Evolutionary conservation across 2,113 vertebrate species (phyloP), one percentile per base, ranked within the genome.

Genomic region (Furnarius figulus): DNA sequence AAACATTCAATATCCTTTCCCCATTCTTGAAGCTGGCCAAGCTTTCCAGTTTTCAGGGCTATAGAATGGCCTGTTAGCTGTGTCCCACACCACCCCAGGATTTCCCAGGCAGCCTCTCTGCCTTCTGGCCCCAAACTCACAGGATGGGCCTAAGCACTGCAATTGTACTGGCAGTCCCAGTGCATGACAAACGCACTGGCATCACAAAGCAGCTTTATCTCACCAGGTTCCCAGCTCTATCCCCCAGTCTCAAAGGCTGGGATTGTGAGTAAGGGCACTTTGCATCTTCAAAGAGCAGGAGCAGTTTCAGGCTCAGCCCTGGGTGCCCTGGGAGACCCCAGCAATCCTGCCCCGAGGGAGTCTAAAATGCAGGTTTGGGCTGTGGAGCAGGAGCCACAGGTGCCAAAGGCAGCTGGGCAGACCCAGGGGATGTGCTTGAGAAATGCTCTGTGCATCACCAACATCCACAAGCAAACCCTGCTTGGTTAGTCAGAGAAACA

Each of bases 131-230:
- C 46, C 56, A 27, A 44, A 62, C 30, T 27, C 15, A 3, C 79
- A 70, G 86, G n/a, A 1, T 90, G 72, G 72, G 30, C 80, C 80
- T 80, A 10, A 92, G 68, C 27, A 81, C 59, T 88, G 50, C 76
- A 89, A 44, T 78, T 89, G 73, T 75, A 59, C 50, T 81, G 90
- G 76, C 66, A 72, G 73, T 68, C 76, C 67, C 3, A 7, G 44
- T 90, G 95, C 93, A 96, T 96, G 73, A 92, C 96, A 97, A 96
- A 96, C 72, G 88, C 90, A 12, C 40, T 72, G 73, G 80, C n/a
- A 94, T 82, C 70, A 93, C 89, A 96, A 93, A 96, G 77, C 80
- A 53, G 83, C 86, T 93, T 97, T 86, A 82, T 89, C 93, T 94
- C 90, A 67, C 72, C 56, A 78, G 42, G 52, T 84, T 93, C 91